phyloP scores from a whole-genome alignment of 2,888 invertebrate species.

The Euphydryas editha region DNA sequence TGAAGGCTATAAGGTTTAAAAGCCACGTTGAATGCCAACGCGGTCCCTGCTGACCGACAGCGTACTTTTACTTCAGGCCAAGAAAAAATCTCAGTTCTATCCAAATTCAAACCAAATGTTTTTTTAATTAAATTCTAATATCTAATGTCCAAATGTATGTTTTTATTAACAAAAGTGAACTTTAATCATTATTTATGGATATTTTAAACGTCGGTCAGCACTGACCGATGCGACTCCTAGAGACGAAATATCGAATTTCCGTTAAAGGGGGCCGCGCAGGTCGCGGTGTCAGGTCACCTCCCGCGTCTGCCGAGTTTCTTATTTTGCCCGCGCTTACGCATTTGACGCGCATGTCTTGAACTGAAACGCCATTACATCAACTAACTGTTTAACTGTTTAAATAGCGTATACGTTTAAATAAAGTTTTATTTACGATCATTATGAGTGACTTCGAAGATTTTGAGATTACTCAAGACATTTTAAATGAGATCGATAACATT shows the following conservation, averaged over 20 bases:
- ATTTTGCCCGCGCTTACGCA: too few relatives aligned
- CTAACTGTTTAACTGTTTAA: constrained; percentile 17
- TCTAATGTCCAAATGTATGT: constrained; percentile 31
- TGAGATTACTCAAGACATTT: constrained; percentile 41
- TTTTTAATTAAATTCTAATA: constrained; percentile 17
- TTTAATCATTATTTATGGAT: constrained; percentile 42
- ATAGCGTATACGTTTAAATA: constrained; percentile 16
- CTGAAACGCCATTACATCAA: constrained; percentile 29
- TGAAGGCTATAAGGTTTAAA: too few relatives aligned
- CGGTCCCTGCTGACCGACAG: constrained; percentile 39
- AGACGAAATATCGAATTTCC: constrained; percentile 36
- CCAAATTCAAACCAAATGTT: too few relatives aligned
- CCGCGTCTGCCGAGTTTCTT: constrained; percentile 27
- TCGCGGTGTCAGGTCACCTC: constrained; percentile 38
- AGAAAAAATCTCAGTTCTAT: constrained; percentile 23
- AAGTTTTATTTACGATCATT: constrained; percentile 21
- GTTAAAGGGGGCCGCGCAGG: constrained; percentile 42
- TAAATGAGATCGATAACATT: constrained; percentile 41
- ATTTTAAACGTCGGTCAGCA: constrained; percentile 43
- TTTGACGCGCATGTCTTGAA: constrained; percentile 25
- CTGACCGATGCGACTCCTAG: constrained; percentile 41
- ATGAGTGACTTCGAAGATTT: constrained; percentile 39
- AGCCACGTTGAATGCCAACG: constrained; percentile 34
- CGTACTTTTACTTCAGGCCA: constrained; percentile 37
- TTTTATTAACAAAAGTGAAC: constrained; percentile 30